A percentile compares a stretch with the other conserved stretches of the same genome.
These are phyloP conservation scores for Coregonus clupeaformis DNA, from an alignment of 2,113 vertebrate species.

Conservation along the genomic window DNA sequence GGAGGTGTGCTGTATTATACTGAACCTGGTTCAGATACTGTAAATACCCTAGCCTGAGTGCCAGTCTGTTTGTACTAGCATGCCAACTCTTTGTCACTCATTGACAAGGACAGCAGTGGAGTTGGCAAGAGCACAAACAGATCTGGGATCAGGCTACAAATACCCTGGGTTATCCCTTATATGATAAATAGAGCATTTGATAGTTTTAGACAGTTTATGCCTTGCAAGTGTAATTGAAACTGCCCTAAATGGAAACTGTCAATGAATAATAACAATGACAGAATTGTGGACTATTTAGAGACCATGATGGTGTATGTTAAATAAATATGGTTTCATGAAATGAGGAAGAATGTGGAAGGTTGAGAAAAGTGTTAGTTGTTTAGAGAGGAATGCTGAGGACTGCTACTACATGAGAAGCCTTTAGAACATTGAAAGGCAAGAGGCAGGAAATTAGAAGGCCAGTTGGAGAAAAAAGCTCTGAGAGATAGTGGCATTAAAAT, in stretches of 20 bases:
- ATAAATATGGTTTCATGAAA: too few relatives aligned
- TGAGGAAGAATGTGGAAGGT: slow-evolving; percentile 14
- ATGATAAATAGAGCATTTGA: neutral
- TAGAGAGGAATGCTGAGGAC: slow-evolving; percentile 44
- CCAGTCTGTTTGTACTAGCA: neutral
- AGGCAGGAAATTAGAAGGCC: slow-evolving; percentile 36
- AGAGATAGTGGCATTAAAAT: slow-evolving; percentile 1
- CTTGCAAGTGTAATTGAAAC: neutral
- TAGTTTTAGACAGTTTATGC: neutral
- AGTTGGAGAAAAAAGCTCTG: slow-evolving; percentile 11
- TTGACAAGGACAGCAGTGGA: too few relatives aligned
- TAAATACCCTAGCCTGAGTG: neutral
- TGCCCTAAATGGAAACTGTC: neutral
- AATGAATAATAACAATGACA: slow-evolving; percentile 30
- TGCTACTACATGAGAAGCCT: slow-evolving; percentile 14
- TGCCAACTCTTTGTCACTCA: neutral
- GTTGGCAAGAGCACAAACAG: too few relatives aligned
- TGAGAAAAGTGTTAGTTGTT: slow-evolving; percentile 35
- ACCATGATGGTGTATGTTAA: too few relatives aligned
- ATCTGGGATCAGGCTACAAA: too few relatives aligned
- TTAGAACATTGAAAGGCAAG: slow-evolving; percentile 36
- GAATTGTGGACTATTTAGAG: too few relatives aligned
- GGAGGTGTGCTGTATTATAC: slow-evolving; percentile 16
- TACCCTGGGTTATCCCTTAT: neutral
- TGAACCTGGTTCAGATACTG: slow-evolving; percentile 11